Conservation (phyloP, 2,888 invertebrate genomes). For the Amblyteles armatorius region DNA sequence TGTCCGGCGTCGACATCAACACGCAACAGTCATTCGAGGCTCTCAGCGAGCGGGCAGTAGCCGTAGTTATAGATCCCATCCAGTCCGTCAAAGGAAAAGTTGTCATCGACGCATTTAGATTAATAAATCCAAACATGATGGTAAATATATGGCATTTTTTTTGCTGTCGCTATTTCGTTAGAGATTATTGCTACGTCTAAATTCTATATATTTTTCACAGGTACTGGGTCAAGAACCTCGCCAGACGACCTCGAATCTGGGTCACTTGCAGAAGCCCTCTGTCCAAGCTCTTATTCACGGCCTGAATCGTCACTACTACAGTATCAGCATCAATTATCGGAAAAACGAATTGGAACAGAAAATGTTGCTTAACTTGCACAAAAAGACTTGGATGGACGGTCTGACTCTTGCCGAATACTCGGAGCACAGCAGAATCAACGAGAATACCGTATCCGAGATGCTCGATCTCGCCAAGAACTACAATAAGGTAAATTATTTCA, state of each 20-base stretch:
- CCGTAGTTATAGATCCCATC: conserved; percentile 99
- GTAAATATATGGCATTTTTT: conserved; percentile 85
- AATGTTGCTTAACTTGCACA: conserved; percentile 99
- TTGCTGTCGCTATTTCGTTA: background rate
- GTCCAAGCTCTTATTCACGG: conserved; percentile 99
- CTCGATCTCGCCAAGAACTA: conserved; percentile 98
- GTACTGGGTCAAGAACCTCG: conserved; percentile 97
- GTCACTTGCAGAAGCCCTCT: conserved; percentile 99
- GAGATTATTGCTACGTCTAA: background rate
- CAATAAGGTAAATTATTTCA: conserved; percentile 89
- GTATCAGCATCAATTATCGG: conserved; percentile 99
- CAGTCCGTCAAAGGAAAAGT: conserved; percentile 99
- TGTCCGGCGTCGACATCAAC: conserved; percentile 99
- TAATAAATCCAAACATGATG: conserved; percentile 99
- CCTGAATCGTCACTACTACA: conserved; percentile 99
- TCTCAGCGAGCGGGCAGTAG: conserved; percentile 98
- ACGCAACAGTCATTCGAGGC: conserved; percentile 99
- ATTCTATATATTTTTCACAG: conserved; percentile 68
- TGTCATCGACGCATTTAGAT: conserved; percentile 99
- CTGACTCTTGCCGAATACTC: conserved; percentile 95
- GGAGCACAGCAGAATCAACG: conserved; percentile 97
- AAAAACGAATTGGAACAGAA: conserved; percentile 99
- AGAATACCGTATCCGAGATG: conserved; percentile 98
- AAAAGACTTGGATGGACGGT: conserved; percentile 99
- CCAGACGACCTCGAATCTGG: conserved; percentile 99